Evolutionary conservation across 2,888 invertebrate genomes (phyloP).

Genomic region (Myopa testacea): DNA sequence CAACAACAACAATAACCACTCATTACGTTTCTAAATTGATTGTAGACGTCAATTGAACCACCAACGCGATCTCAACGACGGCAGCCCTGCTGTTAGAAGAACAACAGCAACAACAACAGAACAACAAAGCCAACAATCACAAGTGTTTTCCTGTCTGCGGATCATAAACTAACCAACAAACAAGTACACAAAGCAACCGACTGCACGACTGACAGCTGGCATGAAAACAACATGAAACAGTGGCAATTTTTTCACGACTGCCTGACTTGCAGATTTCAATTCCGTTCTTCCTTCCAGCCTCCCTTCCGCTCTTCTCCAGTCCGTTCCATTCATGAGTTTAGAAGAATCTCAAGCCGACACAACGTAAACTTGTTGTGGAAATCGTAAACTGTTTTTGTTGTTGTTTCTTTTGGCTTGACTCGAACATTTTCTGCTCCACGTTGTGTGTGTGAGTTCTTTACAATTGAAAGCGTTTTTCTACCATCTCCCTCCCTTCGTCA

Average conservation of each 20-base stretch:
- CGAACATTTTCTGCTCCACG: background rate
- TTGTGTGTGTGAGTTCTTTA: too few relatives aligned
- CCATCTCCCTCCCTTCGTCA: background rate
- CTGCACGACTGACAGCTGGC: background rate
- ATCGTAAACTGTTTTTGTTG: background rate
- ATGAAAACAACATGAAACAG: background rate
- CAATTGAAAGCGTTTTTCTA: too few relatives aligned
- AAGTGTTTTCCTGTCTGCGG: too few relatives aligned
- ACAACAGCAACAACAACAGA: background rate
- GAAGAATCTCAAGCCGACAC: too few relatives aligned
- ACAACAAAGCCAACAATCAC: background rate
- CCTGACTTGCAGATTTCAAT: slow-evolving; percentile 4
- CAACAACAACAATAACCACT: background rate
- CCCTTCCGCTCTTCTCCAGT: too few relatives aligned
- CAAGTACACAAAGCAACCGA: background rate
- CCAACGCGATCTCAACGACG: background rate
- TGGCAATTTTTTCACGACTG: background rate
- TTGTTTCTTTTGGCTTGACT: background rate
- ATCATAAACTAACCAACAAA: too few relatives aligned
- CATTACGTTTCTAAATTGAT: too few relatives aligned
- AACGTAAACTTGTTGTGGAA: too few relatives aligned
- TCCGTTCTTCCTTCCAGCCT: too few relatives aligned
- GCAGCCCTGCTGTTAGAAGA: too few relatives aligned
- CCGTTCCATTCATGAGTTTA: too few relatives aligned
- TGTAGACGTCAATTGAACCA: background rate